Evolutionary conservation across 2,888 invertebrate genomes (phyloP).

Genomic region (Octodonta nipae): DNA sequence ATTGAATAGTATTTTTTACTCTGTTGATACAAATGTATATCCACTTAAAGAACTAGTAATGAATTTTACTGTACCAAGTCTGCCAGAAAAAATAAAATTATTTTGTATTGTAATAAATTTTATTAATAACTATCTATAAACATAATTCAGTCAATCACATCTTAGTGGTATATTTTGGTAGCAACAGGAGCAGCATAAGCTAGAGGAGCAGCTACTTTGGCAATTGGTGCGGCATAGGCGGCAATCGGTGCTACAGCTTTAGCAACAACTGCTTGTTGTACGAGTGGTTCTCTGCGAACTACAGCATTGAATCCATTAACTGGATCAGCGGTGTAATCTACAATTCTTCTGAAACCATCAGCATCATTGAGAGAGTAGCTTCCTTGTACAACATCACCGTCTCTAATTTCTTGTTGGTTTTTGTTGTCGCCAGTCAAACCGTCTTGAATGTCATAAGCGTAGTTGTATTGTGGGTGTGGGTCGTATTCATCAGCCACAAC

Average conservation of each 20-base stretch:
- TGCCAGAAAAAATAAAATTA: too few species aligned
- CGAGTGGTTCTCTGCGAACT: constrained; percentile 39
- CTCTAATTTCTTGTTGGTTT: constrained; percentile 48
- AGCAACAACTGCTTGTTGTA: constrained; percentile 12
- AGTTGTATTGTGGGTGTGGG: constrained; percentile 40
- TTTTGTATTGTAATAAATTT: too few species aligned
- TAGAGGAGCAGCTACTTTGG: constrained; percentile 15
- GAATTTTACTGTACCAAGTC: too few species aligned
- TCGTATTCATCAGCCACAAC: constrained; percentile 23
- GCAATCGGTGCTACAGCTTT: constrained; percentile 17
- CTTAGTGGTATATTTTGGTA: background rate
- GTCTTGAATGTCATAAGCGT: constrained; percentile 44
- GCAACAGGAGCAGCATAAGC: constrained; percentile 3
- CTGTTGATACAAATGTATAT: too few species aligned
- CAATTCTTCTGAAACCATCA: constrained; percentile 50
- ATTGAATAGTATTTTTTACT: too few species aligned
- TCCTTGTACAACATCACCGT: constrained; percentile 50
- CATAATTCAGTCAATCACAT: too few species aligned
- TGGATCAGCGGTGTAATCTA: constrained; percentile 46
- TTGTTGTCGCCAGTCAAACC: constrained; percentile 44
- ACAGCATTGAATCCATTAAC: constrained; percentile 44
- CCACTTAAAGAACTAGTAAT: too few species aligned
- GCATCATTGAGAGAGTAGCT: constrained; percentile 44
- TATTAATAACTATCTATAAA: too few species aligned
- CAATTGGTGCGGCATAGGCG: constrained; percentile 13